Evolutionary conservation across 2,113 vertebrate species (phyloP).

Genomic region (Chamaetylas fuelleborni): DNA sequence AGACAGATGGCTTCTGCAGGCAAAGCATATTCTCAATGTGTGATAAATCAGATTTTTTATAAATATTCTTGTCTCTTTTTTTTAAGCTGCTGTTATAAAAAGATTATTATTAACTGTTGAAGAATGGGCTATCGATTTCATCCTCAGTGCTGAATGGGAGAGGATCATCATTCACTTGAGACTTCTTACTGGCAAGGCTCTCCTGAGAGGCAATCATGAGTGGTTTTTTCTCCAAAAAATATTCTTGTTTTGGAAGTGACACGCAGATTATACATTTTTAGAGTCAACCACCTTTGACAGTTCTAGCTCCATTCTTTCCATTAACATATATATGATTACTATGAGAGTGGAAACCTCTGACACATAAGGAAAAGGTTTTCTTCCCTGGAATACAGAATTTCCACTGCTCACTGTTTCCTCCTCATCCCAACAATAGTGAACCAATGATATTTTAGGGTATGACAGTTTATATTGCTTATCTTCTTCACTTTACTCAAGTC

Average conservation of each 20-base stretch:
- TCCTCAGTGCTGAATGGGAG: not conserved
- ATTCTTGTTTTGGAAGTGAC: not conserved
- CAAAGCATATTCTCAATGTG: slow-evolving; percentile 48
- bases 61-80: slow-evolving; percentile 27
- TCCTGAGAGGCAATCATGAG: not conserved
- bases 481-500: not conserved
- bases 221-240: not conserved
- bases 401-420: not conserved
- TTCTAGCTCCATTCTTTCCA: not conserved
- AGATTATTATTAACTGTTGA: slow-evolving; percentile 32
- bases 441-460: not conserved
- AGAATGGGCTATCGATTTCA: slow-evolving; percentile 18
- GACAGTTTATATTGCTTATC: not conserved
- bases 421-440: not conserved
- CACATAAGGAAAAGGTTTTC: not conserved
- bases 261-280: not conserved
- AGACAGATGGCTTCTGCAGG: slow-evolving; percentile 66
- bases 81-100: not conserved
- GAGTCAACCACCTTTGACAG: not conserved
- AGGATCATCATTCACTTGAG: slow-evolving; percentile 10
- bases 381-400: not conserved
- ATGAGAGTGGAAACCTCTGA: not conserved
- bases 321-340: not conserved
- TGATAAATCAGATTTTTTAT: slow-evolving; percentile 27
- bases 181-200: not conserved